A percentile compares a stretch with the other conserved stretches of the same genome.
These are phyloP conservation scores for Euphydryas editha DNA, from an alignment of 2,888 invertebrate genomes.

Conservation along the genomic window DNA sequence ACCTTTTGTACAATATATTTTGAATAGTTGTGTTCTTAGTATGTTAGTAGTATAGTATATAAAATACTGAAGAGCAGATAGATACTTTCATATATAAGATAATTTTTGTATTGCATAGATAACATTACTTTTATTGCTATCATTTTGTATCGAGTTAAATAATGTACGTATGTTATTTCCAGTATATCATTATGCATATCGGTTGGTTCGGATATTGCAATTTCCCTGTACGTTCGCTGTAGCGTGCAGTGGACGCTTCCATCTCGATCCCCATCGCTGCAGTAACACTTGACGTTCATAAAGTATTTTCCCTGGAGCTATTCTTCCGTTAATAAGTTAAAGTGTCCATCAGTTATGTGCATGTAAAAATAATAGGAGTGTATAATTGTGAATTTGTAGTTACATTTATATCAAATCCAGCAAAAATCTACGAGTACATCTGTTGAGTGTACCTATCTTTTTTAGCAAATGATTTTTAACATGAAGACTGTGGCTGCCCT, in stretches of 20 bases:
- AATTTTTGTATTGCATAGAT: too few relatives aligned
- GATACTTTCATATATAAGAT: background rate
- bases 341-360: background rate
- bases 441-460: too few relatives aligned
- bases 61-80: background rate
- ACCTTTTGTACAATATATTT: too few relatives aligned
- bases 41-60: too few relatives aligned
- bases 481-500: too few relatives aligned
- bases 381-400: too few relatives aligned
- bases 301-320: conserved; percentile 38
- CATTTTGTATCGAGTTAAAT: background rate
- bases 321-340: background rate
- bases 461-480: too few relatives aligned
- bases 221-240: conserved; percentile 68
- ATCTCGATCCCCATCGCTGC: conserved; percentile 64
- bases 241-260: conserved; percentile 64
- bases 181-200: conserved; percentile 49
- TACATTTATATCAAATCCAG: too few relatives aligned
- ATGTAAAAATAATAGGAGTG: background rate
- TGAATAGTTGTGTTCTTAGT: too few relatives aligned
- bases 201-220: conserved; percentile 68
- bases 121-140: background rate
- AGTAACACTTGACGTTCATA: conserved; percentile 61
- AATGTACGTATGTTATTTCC: conserved; percentile 46
- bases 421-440: too few relatives aligned